Base-by-base conservation (phyloP, 2,797 vertebrate species). In the Sternotherus odoratus region DNA sequence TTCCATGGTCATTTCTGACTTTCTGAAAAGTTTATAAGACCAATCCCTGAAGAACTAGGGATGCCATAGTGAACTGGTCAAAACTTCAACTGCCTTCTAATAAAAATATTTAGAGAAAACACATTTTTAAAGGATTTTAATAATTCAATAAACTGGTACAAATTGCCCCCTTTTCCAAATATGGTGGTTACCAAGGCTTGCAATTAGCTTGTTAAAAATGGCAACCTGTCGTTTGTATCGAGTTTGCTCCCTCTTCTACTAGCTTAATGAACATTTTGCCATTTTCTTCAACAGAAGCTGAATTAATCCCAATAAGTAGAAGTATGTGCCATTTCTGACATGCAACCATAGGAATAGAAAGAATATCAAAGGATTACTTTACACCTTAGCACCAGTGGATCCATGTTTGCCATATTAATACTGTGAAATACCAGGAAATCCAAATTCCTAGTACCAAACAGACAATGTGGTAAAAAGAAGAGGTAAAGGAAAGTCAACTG, bases 181-280 rank as follows among this genome's bases (percentile, higher is more conserved):
- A 21, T 13, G 19, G 3, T 77, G 2, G 2, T 33, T 63, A 54
- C 0, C 0, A 51, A 80, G 39, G 77, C 5, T n/a, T 28, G 82
- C 88, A 93, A 39, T 8, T 2, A 60, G 46, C 24, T 3, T 16
- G 63, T 46, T 66, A 83, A 94, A 94, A 23, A 3, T 46, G 33
- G 13, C 48, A 82, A 7, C 15, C 33, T n/a, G 33, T 36, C 33
- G 5, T 63, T 82, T 54, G 7, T 48, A 56, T 83, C 77, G 48
- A 2, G 2, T 2, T 17, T 49, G 36, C 87, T 21, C 69, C 43
- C 87, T 48, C 26, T 83, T 85, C n/a, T 82, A 53, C 5, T 6
- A 77, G 33, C 48, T 85, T 2, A 6, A 39, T 33, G 36, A 30
- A 26, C 46, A 56, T 39, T 91, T 28, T 77, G 17, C 54, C 26